Percentiles rank a stretch among this genome's conserved stretches.
These are phyloP conservation scores for Gasterosteus nipponicus DNA, from an alignment of 2,113 vertebrate species.

Conservation along the genomic window DNA sequence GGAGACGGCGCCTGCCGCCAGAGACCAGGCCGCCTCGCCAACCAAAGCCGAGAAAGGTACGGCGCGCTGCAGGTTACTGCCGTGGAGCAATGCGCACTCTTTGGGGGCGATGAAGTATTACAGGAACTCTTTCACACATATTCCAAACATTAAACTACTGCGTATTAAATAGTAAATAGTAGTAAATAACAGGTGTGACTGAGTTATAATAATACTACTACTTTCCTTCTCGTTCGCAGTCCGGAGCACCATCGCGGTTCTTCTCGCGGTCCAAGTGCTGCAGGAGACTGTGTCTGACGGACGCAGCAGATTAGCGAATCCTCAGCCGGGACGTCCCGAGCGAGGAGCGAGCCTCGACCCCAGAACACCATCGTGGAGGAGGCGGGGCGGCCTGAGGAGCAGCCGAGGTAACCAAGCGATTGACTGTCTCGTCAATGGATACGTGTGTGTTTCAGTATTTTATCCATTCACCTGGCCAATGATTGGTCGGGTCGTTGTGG, in stretches of 20 bases:
- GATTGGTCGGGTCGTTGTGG: too few relatives aligned
- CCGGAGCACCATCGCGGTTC: neutral
- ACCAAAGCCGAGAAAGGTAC: slow-evolving; percentile 20
- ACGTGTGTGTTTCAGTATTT: too few relatives aligned
- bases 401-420: neutral
- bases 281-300: slow-evolving; percentile 27
- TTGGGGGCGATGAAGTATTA: too few relatives aligned
- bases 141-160: too few relatives aligned
- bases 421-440: too few relatives aligned
- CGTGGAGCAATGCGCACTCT: too few relatives aligned
- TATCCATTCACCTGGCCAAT: too few relatives aligned
- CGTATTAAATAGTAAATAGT: too few relatives aligned
- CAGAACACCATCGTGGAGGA: slow-evolving; percentile 7
- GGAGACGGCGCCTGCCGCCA: slow-evolving; percentile 39
- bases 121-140: too few relatives aligned
- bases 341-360: neutral
- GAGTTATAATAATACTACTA: too few relatives aligned
- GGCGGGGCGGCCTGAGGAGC: neutral
- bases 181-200: too few relatives aligned
- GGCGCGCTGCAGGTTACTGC: too few relatives aligned
- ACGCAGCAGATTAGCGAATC: neutral
- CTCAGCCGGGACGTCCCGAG: neutral
- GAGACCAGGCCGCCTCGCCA: neutral
- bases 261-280: slow-evolving; percentile 39
- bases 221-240: neutral